phyloP scores from a whole-genome alignment of 1,140 invertebrate genomes.

The Pomacea maculata region DNA sequence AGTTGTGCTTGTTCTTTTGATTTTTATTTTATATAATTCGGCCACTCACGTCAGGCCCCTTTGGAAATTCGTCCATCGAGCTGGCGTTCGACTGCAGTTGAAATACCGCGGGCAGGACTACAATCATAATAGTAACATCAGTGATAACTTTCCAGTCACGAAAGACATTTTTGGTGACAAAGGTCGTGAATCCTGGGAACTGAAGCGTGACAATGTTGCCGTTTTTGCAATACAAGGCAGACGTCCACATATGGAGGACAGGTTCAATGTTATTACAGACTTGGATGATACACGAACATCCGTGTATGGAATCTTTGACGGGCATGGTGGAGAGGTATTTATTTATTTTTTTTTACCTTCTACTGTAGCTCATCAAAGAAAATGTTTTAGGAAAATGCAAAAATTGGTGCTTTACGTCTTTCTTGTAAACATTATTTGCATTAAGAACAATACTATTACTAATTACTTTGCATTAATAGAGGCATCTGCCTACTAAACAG shows the following conservation, averaged over 20 bases:
- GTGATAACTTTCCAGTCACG: neutral
- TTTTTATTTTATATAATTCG: slow-evolving; percentile 51
- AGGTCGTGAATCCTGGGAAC: slow-evolving; percentile 73
- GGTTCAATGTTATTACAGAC: slow-evolving; percentile 83
- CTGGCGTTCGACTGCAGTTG: slow-evolving; percentile 40
- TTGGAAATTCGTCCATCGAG: slow-evolving; percentile 42
- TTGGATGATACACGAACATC: slow-evolving; percentile 75
- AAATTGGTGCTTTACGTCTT: no score
- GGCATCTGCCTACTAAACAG: no score
- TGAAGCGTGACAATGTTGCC: slow-evolving; percentile 77
- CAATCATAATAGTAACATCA: slow-evolving; percentile 14
- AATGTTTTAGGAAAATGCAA: no score
- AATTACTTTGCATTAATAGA: no score
- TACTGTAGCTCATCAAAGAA: no score
- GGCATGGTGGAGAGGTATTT: slow-evolving; percentile 89
- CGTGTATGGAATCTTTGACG: slow-evolving; percentile 92
- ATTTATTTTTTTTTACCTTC: no score
- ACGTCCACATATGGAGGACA: slow-evolving; percentile 91
- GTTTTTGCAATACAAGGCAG: slow-evolving; percentile 90
- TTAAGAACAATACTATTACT: no score
- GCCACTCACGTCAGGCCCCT: slow-evolving; percentile 44
- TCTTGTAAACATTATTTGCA: no score
- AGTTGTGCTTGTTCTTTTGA: slow-evolving; percentile 38
- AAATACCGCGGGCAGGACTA: slow-evolving; percentile 32
- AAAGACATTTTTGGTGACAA: slow-evolving; percentile 23